Evolutionary conservation across 2,888 invertebrate genomes (phyloP), one percentile per base, ranked within the genome.

Genomic region (Zhuqinia jingwanae): DNA sequence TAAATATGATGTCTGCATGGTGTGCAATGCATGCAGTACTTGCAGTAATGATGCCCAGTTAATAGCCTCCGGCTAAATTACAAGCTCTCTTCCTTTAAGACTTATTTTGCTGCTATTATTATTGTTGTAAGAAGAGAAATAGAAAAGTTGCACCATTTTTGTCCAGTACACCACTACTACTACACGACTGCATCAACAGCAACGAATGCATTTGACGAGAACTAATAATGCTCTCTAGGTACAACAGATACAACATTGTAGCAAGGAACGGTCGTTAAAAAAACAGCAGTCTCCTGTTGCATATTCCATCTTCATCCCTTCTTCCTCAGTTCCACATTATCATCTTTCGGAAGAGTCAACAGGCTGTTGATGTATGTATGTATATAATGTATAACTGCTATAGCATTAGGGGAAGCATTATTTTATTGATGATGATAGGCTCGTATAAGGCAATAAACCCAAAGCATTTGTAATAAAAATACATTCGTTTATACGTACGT

Each of bases 101-200:
- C 65, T 20, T 20, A 65, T 17, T 65, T 65, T 65, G 20, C 42
- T 65, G 42, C 42, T 65, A 65, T 63, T 58, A 58, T 58, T 45
- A 68, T n/a, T 47, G 36, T 36, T 36, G 36, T 36, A 13, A 13
- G 45, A 10, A 42, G 65, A 36, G 20, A 5, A 42, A 65, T 20
- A 65, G 65, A 65, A 10, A 8, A 36, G 45, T 30, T 60, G 20
- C 17, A 45, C 68, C 53, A 53, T 68, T 53, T 80, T 80, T 80
- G 80, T 80, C 80, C 80, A 80, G 80, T 80, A 79, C 63, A 47
- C 1, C n/a, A n/a, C n/a, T n/a, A n/a, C n/a, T n/a, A n/a, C n/a
- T n/a, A n/a, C n/a, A n/a, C n/a, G n/a, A n/a, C n/a, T n/a, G n/a
- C n/a, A n/a, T n/a, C n/a, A n/a, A n/a, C n/a, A n/a, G n/a, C n/a